Evolutionary conservation across 2,113 vertebrate species (phyloP).

Genomic region (Lepus timidus): DNA sequence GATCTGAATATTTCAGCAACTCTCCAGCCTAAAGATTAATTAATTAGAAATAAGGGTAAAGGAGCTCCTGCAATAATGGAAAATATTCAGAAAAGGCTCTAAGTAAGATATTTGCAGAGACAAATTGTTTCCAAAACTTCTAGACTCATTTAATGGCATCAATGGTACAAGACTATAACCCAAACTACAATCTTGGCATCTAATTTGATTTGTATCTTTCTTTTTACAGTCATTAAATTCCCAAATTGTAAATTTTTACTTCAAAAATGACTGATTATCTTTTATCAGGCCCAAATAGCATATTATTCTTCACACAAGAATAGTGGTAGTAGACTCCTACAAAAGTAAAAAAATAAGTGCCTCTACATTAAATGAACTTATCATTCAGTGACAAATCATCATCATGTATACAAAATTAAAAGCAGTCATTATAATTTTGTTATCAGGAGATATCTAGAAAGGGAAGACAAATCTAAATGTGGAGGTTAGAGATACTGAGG

Average conservation of each 20-base stretch:
- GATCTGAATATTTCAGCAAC: background rate
- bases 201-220: background rate
- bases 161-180: background rate
- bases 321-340: background rate
- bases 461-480: background rate
- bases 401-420: slow-evolving; percentile 41
- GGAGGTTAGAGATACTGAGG: background rate
- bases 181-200: background rate
- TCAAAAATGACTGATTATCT: background rate
- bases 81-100: background rate
- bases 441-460: background rate
- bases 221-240: background rate
- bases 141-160: background rate
- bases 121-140: background rate
- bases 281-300: background rate
- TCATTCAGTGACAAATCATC: background rate
- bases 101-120: background rate
- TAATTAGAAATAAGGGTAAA: background rate
- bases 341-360: background rate
- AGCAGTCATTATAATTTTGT: slow-evolving; percentile 14
- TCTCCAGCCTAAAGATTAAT: background rate
- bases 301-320: background rate
- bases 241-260: background rate
- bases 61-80: background rate
- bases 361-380: background rate